These are phyloP conservation scores for Ptyas mucosa DNA, from an alignment of 2,113 vertebrate species.

Conservation along the genomic window DNA sequence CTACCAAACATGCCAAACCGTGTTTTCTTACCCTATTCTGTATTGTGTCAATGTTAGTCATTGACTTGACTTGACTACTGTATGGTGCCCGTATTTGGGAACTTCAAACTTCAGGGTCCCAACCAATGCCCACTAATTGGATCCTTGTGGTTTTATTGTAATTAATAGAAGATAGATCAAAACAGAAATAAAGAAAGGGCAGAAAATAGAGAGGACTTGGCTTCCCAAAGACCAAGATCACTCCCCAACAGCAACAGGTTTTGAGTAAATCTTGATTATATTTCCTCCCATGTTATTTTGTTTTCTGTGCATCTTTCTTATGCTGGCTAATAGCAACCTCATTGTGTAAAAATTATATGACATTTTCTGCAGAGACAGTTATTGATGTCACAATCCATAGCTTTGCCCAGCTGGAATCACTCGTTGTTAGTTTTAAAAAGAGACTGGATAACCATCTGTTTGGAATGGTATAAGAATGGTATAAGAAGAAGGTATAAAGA, in stretches of 20 bases:
- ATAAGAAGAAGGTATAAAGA: no score
- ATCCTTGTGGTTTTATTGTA: neutral
- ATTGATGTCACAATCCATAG: neutral
- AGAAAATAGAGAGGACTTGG: neutral
- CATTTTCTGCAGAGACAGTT: neutral
- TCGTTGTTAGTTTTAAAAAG: constrained; percentile 2
- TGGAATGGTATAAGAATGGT: neutral
- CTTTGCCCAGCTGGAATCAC: neutral
- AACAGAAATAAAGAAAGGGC: neutral
- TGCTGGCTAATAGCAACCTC: neutral
- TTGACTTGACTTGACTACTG: no score
- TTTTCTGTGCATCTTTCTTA: neutral
- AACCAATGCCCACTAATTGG: neutral
- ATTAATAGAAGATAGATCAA: neutral
- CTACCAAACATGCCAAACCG: neutral
- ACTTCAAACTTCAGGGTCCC: neutral
- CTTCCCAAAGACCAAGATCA: neutral
- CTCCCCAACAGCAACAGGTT: neutral
- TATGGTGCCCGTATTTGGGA: neutral
- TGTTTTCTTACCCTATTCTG: neutral
- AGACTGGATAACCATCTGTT: neutral
- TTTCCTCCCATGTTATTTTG: neutral
- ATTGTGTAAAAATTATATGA: neutral
- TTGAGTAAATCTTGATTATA: neutral
- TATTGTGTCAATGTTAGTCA: neutral